A percentile compares a stretch with the other conserved stretches of the same genome.
phyloP scores from a whole-genome alignment of 2,113 vertebrate species.

The Chrysochloris asiatica region DNA sequence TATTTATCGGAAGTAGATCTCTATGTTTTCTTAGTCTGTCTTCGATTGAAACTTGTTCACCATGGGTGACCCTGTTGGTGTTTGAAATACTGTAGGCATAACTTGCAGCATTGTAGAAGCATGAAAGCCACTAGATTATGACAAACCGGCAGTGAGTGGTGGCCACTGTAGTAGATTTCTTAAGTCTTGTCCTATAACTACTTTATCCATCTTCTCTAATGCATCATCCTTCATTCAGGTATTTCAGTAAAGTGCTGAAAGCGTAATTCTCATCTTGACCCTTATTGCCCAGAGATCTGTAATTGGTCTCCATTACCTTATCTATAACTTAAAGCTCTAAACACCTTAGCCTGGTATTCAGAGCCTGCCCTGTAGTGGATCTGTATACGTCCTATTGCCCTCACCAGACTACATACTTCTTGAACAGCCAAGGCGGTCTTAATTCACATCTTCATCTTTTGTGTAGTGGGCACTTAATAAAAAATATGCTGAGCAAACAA shows the following conservation, averaged over 20 bases:
- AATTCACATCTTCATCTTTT: neutral
- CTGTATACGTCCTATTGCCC: neutral
- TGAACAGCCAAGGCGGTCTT: neutral
- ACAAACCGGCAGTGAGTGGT: neutral
- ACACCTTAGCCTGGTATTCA: neutral
- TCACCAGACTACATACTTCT: neutral
- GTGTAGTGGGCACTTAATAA: neutral
- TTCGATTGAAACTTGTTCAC: neutral
- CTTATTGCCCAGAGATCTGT: neutral
- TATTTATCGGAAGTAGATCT: neutral
- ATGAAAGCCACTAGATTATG: neutral
- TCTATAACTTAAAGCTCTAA: neutral
- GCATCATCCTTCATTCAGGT: neutral
- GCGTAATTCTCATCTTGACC: neutral
- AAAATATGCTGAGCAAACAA: neutral
- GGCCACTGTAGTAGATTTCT: neutral
- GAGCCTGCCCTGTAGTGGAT: neutral
- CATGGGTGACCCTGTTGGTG: neutral
- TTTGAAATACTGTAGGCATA: neutral
- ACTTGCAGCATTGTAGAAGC: neutral
- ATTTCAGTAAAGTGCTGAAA: neutral
- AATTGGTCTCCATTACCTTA: neutral
- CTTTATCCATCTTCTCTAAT: neutral
- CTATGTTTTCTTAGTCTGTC: neutral
- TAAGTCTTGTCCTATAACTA: neutral